phyloP scores from a whole-genome alignment of 2,888 invertebrate genomes.

The Macrosoma leucophasiata region DNA sequence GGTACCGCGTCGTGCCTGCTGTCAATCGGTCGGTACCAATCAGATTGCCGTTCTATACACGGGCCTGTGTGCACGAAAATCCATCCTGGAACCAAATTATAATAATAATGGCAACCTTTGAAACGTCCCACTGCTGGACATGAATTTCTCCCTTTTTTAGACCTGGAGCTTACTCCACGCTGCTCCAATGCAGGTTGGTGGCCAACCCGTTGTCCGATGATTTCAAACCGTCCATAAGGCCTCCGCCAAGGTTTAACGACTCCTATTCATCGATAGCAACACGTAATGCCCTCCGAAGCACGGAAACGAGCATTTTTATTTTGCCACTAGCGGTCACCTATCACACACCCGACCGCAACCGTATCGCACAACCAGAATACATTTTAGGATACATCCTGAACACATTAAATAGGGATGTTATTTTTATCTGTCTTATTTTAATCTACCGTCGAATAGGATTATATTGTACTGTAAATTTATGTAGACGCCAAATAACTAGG shows the following conservation, averaged over 20 bases:
- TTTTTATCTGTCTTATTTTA: too few relatives aligned
- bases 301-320: too few relatives aligned
- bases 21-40: slow-evolving; percentile 7
- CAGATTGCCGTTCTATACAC: slow-evolving; percentile 5
- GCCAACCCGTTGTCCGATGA: not conserved
- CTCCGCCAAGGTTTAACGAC: not conserved
- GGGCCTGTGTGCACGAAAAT: slow-evolving; percentile 17
- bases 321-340: too few relatives aligned
- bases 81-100: slow-evolving; percentile 11
- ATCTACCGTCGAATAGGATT: too few relatives aligned
- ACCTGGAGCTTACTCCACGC: too few relatives aligned
- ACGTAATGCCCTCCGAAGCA: too few relatives aligned
- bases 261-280: too few relatives aligned
- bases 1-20: not conserved
- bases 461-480: too few relatives aligned
- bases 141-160: not conserved
- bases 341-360: too few relatives aligned
- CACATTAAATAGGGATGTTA: too few relatives aligned
- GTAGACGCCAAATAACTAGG: not conserved
- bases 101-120: not conserved
- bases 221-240: not conserved
- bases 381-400: too few relatives aligned
- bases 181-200: not conserved
- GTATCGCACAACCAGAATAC: too few relatives aligned
- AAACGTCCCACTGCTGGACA: not conserved